phyloP scores from a whole-genome alignment of 2,113 vertebrate species.

The Pteropus alecto region DNA sequence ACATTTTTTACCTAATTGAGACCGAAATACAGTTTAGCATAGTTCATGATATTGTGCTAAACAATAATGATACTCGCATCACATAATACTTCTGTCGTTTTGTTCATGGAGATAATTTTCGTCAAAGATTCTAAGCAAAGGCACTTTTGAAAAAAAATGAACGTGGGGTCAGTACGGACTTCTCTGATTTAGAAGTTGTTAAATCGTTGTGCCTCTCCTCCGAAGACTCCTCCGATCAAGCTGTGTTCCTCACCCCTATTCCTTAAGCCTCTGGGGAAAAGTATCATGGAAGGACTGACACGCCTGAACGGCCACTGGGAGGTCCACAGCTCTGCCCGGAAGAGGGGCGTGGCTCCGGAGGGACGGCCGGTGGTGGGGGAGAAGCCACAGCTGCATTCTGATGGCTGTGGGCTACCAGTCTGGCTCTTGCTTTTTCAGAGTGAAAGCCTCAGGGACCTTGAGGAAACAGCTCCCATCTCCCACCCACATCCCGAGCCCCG shows the following conservation, averaged over 20 bases:
- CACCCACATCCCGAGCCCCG: rapidly evolving
- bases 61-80: rapidly evolving
- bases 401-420: rapidly evolving
- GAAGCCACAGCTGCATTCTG: no score
- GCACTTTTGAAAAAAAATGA: neutral
- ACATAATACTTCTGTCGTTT: rapidly evolving
- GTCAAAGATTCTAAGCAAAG: neutral
- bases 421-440: no score
- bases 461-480: neutral
- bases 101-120: neutral
- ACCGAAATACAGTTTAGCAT: neutral
- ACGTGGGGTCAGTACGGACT: neutral
- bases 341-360: neutral
- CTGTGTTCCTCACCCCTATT: neutral
- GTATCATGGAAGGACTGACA: rapidly evolving
- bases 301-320: rapidly evolving
- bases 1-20: neutral
- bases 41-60: neutral
- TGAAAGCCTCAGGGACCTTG: neutral
- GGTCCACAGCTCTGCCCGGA: rapidly evolving
- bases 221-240: neutral
- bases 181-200: neutral
- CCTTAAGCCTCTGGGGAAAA: rapidly evolving
- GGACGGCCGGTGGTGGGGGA: rapidly evolving
- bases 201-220: neutral